phyloP scores from a whole-genome alignment of 2,113 vertebrate genomes.

The Passer domesticus region DNA sequence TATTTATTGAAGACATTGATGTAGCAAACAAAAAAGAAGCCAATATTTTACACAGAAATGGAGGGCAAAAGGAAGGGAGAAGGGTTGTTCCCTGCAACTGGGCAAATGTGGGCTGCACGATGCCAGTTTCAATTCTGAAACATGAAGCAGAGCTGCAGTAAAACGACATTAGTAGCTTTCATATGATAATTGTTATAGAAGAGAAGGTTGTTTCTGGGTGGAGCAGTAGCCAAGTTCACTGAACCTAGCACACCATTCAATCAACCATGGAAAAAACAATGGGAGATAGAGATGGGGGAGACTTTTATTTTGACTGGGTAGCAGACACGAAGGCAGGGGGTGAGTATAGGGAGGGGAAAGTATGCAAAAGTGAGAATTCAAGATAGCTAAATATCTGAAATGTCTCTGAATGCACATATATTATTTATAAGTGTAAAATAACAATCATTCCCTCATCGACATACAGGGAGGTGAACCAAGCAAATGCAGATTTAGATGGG shows the following conservation, averaged over 20 bases:
- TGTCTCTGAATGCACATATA: constrained; percentile 8
- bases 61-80: background rate
- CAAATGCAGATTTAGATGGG: constrained; percentile 55
- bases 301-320: constrained; percentile 72
- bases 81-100: background rate
- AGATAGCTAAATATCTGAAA: constrained; percentile 32
- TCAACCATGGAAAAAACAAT: constrained; percentile 67
- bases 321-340: constrained; percentile 39
- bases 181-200: constrained; percentile 77
- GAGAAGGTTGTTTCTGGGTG: constrained; percentile 69
- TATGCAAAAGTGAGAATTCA: constrained; percentile 31
- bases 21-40: background rate
- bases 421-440: constrained; percentile 51
- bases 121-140: constrained; percentile 71
- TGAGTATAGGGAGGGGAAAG: constrained; percentile 34
- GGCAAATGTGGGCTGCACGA: background rate
- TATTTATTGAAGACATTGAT: background rate
- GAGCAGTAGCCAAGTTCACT: constrained; percentile 77
- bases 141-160: constrained; percentile 24
- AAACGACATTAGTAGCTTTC: constrained; percentile 70
- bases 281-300: constrained; percentile 24
- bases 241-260: constrained; percentile 75
- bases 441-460: background rate
- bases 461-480: constrained; percentile 26
- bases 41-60: background rate